Evolutionary conservation across 2,113 vertebrate species (phyloP), one percentile per base, ranked within the genome.

Genomic region (Pipa parva): DNA sequence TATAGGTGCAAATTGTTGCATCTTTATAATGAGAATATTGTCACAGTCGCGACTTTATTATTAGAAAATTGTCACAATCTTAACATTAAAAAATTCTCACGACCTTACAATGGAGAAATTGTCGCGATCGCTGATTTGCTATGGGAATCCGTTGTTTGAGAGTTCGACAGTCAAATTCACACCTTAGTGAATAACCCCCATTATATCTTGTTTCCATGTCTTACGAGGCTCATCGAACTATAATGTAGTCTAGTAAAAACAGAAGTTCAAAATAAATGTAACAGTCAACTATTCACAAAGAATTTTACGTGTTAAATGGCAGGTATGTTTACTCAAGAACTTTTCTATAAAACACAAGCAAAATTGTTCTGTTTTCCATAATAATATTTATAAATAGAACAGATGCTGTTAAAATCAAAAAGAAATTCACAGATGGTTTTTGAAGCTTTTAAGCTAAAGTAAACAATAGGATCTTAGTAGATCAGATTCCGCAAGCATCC

Each of bases 401-500:
- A 63, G 62, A 63, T 63, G 62, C 62, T 54, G 62, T 54, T 54
- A 55, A 64, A 36, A 33, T 55, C 50, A 55, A 55, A 29, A 9
- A 31, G 27, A 56, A 64, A 42, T 42, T 29, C 50, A 63, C 62
- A 63, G 62, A 63, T 63, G 63, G 24, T 21, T 55, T 63, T 63
- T 63, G 24, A 64, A 27, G 61, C 61, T 63, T 63, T 54, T 54
- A 63, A 63, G 56, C 3, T 42, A 55, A 33, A 55, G 63, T 29
- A 64, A 64, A 64, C 63, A 64, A 64, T 64, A 36, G 25, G n/a
- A 29, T 64, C 54, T 64, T 55, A 55, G 63, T 56, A 55, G 62
- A 28, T 39, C 24, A 50, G 37, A 52, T 25, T 26, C 50, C 29
- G 8, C 25, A 55, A 29, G 50, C 36, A 45, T 55, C 49, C 45